Percentiles rank a stretch among this genome's conserved stretches.
Evolutionary conservation across 2,888 invertebrate species (phyloP).

Genomic region (Erebia epiphron): DNA sequence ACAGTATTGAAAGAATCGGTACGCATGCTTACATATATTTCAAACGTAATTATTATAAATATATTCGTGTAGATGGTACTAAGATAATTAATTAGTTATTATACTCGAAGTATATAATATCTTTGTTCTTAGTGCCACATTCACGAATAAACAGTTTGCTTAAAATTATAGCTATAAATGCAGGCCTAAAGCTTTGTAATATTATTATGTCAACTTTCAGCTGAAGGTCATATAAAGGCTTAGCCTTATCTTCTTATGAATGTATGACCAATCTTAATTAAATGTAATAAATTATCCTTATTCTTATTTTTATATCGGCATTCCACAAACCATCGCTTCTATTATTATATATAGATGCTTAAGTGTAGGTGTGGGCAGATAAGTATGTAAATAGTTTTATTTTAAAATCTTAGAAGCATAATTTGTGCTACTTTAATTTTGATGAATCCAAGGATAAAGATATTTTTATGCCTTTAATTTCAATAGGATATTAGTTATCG

Average conservation of each 20-base stretch:
- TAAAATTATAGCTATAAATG: slow-evolving; percentile 2
- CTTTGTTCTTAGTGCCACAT: slow-evolving; percentile 22
- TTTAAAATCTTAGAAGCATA: neutral
- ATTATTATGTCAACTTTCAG: neutral
- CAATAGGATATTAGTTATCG: too few relatives aligned
- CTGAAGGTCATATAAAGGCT: neutral
- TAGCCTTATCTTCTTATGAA: neutral
- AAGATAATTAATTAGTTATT: neutral
- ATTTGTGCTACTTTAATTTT: neutral
- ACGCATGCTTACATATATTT: slow-evolving; percentile 64
- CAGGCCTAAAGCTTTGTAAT: neutral
- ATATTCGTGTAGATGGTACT: slow-evolving; percentile 31
- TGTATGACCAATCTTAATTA: neutral
- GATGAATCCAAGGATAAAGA: too few relatives aligned
- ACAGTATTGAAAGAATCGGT: slow-evolving; percentile 70
- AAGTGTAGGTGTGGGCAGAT: neutral
- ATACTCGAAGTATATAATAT: neutral
- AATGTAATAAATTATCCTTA: neutral
- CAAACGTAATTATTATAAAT: slow-evolving; percentile 22
- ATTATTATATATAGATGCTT: neutral
- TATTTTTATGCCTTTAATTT: too few relatives aligned
- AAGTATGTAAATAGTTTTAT: neutral
- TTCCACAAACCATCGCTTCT: slow-evolving; percentile 2
- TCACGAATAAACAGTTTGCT: slow-evolving; percentile 27
- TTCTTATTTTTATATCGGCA: neutral